Evolutionary conservation across 2,113 vertebrate genomes (phyloP).

Genomic region (Corythornis madagascariensis): DNA sequence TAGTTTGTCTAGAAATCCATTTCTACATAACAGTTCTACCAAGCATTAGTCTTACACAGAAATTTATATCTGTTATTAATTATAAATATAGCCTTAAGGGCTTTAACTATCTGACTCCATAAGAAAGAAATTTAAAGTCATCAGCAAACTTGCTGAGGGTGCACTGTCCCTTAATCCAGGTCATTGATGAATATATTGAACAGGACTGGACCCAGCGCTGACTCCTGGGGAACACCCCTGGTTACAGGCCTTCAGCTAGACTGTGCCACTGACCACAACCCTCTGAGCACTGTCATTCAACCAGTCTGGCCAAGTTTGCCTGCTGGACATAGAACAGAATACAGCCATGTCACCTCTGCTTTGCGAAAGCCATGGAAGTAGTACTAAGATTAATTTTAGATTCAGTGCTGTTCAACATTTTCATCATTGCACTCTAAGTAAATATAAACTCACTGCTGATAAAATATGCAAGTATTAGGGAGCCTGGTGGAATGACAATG

Average conservation of each 20-base stretch:
- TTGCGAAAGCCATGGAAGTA: background rate
- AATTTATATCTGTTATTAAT: too few relatives aligned
- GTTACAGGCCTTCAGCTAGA: background rate
- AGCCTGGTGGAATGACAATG: background rate
- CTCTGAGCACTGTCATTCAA: background rate
- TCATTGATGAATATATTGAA: background rate
- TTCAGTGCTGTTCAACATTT: background rate
- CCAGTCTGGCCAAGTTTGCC: background rate
- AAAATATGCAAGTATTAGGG: background rate
- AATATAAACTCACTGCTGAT: background rate
- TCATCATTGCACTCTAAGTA: background rate
- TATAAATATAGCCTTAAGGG: too few relatives aligned
- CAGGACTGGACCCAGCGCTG: background rate
- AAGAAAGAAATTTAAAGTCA: background rate
- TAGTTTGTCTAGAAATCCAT: too few relatives aligned
- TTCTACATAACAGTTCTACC: too few relatives aligned
- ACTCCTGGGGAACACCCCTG: background rate
- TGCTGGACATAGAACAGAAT: background rate
- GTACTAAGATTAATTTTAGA: background rate
- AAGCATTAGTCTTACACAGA: too few relatives aligned
- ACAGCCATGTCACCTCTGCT: background rate
- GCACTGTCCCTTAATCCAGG: background rate
- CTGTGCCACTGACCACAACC: background rate
- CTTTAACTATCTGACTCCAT: too few relatives aligned
- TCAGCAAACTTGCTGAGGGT: background rate